These are phyloP conservation scores for Watsonalla cultraria DNA, from an alignment of 2,888 invertebrate genomes.

Conservation along the genomic window DNA sequence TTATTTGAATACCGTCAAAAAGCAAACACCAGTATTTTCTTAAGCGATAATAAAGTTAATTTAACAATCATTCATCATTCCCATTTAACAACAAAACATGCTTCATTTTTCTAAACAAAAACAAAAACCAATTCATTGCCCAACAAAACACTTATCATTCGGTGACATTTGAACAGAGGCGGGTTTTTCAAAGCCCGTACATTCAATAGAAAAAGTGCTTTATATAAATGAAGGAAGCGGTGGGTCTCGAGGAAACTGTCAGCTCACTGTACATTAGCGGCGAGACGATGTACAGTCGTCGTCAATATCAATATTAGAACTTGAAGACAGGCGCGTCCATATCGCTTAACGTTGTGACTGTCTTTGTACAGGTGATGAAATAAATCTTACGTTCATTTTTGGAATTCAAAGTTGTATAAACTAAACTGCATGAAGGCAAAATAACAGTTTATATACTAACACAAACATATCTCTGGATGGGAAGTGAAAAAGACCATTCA, in stretches of 20 bases:
- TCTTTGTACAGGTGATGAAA: constrained; percentile 15
- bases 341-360: constrained; percentile 24
- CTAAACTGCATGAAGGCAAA: too few species aligned
- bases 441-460: too few species aligned
- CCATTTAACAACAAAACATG: neutral
- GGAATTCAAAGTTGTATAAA: too few species aligned
- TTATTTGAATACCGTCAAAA: too few species aligned
- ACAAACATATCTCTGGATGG: too few species aligned
- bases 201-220: constrained; percentile 5
- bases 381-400: neutral
- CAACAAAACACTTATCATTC: constrained; percentile 16
- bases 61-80: neutral
- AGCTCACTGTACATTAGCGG: constrained; percentile 40
- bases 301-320: constrained; percentile 51
- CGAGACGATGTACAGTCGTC: constrained; percentile 43
- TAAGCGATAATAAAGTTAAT: neutral
- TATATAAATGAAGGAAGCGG: constrained; percentile 23
- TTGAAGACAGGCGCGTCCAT: constrained; percentile 23
- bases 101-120: constrained; percentile 8
- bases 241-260: constrained; percentile 31
- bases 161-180: constrained; percentile 23
- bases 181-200: constrained; percentile 24
- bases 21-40: too few species aligned
- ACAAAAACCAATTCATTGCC: constrained; percentile 9
- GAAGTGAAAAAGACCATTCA: too few species aligned